phyloP scores from a whole-genome alignment of 2,113 vertebrate species.

The Peromyscus polionotus region DNA sequence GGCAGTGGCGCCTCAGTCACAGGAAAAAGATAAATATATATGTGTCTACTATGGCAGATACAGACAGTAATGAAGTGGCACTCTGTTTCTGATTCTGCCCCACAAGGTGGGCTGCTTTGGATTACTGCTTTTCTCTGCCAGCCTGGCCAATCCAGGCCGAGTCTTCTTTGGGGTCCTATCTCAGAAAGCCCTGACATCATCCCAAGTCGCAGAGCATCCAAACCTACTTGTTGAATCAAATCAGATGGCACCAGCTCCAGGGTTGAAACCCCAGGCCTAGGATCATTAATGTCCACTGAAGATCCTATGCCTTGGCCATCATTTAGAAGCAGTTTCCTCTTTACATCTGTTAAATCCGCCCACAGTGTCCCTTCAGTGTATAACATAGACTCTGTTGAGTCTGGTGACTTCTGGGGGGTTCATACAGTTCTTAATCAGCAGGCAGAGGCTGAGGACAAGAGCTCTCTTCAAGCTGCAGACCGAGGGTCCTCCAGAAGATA shows the following conservation, averaged over 20 bases:
- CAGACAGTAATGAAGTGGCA: not conserved
- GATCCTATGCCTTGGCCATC: not conserved
- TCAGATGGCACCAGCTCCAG: not conserved
- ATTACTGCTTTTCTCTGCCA: not conserved
- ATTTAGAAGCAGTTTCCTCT: slow-evolving; percentile 4
- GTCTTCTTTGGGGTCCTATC: not conserved
- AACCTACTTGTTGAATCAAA: not conserved
- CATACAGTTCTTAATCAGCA: not conserved
- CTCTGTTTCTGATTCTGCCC: not conserved
- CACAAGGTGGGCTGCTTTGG: not conserved
- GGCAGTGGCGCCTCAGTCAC: no score
- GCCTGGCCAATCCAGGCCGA: not conserved
- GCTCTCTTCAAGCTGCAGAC: not conserved
- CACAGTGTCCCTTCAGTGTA: fast-evolving
- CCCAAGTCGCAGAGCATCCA: fast-evolving
- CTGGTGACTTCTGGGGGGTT: not conserved
- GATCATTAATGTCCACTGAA: not conserved
- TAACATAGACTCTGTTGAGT: not conserved
- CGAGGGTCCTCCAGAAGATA: not conserved
- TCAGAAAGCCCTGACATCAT: not conserved
- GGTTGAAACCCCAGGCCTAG: not conserved
- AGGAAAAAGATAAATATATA: not conserved
- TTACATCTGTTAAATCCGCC: not conserved
- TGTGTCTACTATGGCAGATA: not conserved
- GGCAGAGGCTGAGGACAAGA: not conserved